A percentile compares a stretch with the other conserved stretches of the same genome.
Evolutionary conservation across 2,113 vertebrate genomes (phyloP).

Genomic region (Fukomys damarensis): DNA sequence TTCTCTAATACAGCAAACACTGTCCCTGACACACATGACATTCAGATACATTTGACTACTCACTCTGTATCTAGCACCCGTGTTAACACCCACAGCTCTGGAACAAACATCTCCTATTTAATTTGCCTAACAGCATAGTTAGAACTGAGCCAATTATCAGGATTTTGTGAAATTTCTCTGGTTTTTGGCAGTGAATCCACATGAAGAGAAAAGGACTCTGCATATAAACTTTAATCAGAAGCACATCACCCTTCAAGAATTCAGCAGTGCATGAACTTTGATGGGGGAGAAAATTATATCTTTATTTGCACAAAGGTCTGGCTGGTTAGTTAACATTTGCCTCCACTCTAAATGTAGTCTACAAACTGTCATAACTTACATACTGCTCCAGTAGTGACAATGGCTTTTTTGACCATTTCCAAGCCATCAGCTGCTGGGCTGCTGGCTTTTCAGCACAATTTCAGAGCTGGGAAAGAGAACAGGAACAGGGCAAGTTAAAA

Average conservation of each 20-base stretch:
- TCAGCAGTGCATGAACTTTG: not conserved
- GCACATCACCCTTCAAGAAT: not conserved
- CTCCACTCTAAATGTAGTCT: not conserved
- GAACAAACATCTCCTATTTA: conserved; percentile 7
- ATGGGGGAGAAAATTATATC: not conserved
- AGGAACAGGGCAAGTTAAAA: not conserved
- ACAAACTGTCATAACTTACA: not conserved
- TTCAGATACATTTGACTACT: not conserved
- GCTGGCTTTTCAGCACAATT: not conserved
- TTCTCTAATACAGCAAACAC: not conserved
- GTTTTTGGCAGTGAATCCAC: not conserved
- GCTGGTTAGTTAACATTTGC: conserved; percentile 16
- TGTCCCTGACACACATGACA: not conserved
- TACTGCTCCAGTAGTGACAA: not conserved
- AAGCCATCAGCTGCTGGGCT: not conserved
- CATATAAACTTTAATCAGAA: not conserved
- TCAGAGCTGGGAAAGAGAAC: not conserved
- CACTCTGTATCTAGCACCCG: not conserved
- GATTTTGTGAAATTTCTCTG: not conserved
- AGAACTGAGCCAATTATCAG: not conserved
- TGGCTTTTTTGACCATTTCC: not conserved
- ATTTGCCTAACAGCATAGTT: not conserved
- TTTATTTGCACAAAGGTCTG: not conserved
- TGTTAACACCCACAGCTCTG: not conserved
- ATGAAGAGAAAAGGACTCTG: not conserved